phyloP scores from a whole-genome alignment of 1,140 invertebrate genomes.

The Apocrypta bakeri region DNA sequence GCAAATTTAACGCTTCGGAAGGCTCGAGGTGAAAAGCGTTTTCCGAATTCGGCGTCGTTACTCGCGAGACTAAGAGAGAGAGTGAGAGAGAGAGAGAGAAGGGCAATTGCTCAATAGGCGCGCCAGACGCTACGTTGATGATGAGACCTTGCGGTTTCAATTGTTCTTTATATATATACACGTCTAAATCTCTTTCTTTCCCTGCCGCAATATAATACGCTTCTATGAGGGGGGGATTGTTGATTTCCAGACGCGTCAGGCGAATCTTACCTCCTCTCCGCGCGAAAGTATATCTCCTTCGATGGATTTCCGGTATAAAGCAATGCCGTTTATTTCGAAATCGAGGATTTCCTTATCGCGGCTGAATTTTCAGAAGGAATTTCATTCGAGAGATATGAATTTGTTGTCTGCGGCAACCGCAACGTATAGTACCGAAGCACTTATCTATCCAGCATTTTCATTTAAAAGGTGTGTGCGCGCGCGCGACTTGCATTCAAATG shows the following conservation, averaged over 20 bases:
- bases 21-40: conserved; percentile 18
- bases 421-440: too few species aligned
- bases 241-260: not conserved
- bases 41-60: conserved; percentile 31
- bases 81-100: not conserved
- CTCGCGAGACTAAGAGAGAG: not conserved
- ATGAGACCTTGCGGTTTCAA: conserved; percentile 45
- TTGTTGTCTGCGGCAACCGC: not conserved
- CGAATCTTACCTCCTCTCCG: not conserved
- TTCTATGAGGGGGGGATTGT: not conserved
- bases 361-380: not conserved
- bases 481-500: too few species aligned
- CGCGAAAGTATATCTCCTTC: conserved; percentile 6
- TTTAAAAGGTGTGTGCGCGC: too few species aligned
- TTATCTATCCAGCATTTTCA: not conserved
- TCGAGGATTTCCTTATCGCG: conserved; percentile 20
- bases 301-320: conserved; percentile 22
- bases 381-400: conserved; percentile 7
- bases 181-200: not conserved
- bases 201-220: not conserved
- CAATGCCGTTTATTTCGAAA: conserved; percentile 12
- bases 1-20: conserved; percentile 9
- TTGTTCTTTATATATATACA: conserved; percentile 13
- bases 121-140: not conserved
- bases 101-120: conserved; percentile 16